Base-by-base conservation (phyloP, 2,113 vertebrate species). In the Xenopus laevis region DNA sequence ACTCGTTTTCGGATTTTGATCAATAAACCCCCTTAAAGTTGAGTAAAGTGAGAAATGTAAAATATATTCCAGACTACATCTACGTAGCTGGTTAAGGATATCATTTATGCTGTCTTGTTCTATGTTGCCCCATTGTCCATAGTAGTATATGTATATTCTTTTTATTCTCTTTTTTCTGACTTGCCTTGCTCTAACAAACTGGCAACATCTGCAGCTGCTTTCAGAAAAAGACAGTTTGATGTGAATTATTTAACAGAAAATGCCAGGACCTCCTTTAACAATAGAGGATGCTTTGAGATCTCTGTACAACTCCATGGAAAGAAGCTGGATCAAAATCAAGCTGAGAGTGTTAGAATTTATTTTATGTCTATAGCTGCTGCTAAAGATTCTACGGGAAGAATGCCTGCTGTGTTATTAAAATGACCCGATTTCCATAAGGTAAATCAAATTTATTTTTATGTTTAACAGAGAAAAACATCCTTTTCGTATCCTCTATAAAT, bases 231-330 rank as follows among this genome's bases (percentile, higher is more conserved):
- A 86, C 81, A 86, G 85, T 88, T 91, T 81, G 88, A 85, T 87
- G 93, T 92, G 92, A 96, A 95, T 95, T 93, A 94, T 93, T 93
- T 91, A 90, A 87, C 85, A 86, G 89, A 88, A 86, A 85, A 87
- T 89, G 87, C 92, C 87, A 65, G 90, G 90, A 96, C 91, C 91
- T 93, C 93, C 79, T 82, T 84, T 83, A 86, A 95, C 85, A 89
- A 87, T 79, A 80, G 82, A 81, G 82, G 86, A 92, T 90, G 91
- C 85, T 91, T 92, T 87, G 82, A 89, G 87, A 89, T 87, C 77
- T 87, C 78, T 78, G 85, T 73, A 79, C 63, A 86, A 87, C 85
- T 80, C 86, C 86, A 84, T 75, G 90, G 92, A 90, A 95, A 90
- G 89, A 88, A 81, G 82, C 80, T 76, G 89, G 86, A 86, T 84